Evolutionary conservation across 2,113 vertebrate genomes (phyloP).

Genomic region (Serilophus lunatus): DNA sequence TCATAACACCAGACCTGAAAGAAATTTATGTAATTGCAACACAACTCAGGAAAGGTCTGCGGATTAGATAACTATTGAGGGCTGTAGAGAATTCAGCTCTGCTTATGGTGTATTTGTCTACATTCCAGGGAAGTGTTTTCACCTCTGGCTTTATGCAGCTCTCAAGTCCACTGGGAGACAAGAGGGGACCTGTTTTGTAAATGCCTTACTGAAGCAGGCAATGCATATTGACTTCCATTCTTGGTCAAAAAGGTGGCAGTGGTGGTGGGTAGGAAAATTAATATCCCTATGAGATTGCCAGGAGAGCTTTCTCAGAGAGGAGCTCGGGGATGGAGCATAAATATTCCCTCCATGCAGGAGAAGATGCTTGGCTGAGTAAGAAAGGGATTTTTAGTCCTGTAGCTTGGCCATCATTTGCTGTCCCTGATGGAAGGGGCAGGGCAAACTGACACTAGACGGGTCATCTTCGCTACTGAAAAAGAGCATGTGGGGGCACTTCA

Average conservation of each 20-base stretch:
- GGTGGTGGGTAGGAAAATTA: fast-evolving
- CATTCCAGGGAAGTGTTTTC: neutral
- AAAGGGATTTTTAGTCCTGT: neutral
- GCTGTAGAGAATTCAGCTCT: neutral
- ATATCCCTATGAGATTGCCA: neutral
- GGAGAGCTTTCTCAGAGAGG: neutral
- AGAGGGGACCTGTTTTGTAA: neutral
- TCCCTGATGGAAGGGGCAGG: neutral
- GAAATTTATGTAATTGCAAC: neutral
- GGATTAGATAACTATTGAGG: neutral
- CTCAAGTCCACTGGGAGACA: neutral
- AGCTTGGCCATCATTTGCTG: neutral
- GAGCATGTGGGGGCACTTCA: neutral
- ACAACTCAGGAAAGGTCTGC: neutral
- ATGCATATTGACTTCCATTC: neutral
- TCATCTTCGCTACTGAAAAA: neutral
- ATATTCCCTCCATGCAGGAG: neutral
- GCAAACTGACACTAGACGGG: neutral
- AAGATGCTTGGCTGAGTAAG: neutral
- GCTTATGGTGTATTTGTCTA: neutral
- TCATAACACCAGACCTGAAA: neutral
- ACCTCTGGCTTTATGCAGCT: neutral
- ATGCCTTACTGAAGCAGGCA: neutral
- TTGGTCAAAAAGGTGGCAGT: neutral
- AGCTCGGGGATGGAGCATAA: neutral